phyloP scores from a whole-genome alignment of 1,140 invertebrate species.

The Mamestra configurata region DNA sequence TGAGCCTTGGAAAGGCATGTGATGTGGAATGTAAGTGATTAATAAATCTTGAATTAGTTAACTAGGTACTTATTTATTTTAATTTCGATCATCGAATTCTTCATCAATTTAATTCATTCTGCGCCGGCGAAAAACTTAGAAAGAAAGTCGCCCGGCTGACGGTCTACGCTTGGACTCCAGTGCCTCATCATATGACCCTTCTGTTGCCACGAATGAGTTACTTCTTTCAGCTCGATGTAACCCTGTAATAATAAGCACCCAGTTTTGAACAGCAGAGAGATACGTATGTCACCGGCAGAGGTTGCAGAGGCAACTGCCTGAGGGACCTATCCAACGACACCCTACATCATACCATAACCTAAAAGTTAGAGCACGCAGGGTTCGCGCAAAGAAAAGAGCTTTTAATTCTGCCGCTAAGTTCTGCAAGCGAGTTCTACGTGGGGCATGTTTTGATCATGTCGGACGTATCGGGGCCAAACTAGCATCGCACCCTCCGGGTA shows the following conservation, averaged over 20 bases:
- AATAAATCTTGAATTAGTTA: constrained; percentile 74
- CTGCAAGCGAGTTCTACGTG: too few species aligned
- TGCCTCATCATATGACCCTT: constrained; percentile 94
- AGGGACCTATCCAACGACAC: too few species aligned
- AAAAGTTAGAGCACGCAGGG: too few species aligned
- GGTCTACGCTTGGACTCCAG: constrained; percentile 94
- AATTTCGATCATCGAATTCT: background rate
- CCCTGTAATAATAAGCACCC: constrained; percentile 89
- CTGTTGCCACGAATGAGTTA: constrained; percentile 95
- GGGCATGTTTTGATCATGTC: too few species aligned
- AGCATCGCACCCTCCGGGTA: too few species aligned
- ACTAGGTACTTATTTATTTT: constrained; percentile 66
- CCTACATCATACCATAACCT: too few species aligned
- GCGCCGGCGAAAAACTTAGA: constrained; percentile 94
- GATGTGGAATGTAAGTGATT: constrained; percentile 68
- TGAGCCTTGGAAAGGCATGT: background rate
- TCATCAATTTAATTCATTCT: constrained; percentile 77
- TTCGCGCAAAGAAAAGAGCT: too few species aligned
- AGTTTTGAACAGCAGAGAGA: background rate
- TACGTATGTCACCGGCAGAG: too few species aligned
- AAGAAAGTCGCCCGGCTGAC: constrained; percentile 95
- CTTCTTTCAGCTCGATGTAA: constrained; percentile 97
- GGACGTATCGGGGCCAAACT: too few species aligned
- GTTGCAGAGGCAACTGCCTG: too few species aligned
- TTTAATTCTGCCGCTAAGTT: too few species aligned